A percentile compares a stretch with the other conserved stretches of the same genome.
These are phyloP conservation scores for Neolamprologus sp. DNA, from an alignment of 2,113 vertebrate species.

Conservation along the genomic window DNA sequence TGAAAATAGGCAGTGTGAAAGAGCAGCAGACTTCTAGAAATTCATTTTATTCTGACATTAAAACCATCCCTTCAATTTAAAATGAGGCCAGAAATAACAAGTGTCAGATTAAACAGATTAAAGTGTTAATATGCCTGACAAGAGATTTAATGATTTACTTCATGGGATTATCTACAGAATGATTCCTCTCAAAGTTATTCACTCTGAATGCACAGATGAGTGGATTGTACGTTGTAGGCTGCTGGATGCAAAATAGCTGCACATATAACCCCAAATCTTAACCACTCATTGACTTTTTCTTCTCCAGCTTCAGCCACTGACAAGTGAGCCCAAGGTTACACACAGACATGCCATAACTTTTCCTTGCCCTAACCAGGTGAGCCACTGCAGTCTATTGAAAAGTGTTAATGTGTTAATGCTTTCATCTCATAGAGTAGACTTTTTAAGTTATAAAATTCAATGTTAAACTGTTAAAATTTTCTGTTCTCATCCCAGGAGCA, in stretches of 20 bases:
- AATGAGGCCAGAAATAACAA: neutral
- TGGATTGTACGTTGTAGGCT: neutral
- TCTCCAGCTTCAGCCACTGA: slow-evolving; percentile 57
- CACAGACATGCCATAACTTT: neutral
- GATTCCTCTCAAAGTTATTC: neutral
- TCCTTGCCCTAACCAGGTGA: slow-evolving; percentile 63
- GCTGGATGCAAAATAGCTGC: neutral
- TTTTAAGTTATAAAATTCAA: neutral
- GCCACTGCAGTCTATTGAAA: neutral
- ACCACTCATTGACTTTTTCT: neutral
- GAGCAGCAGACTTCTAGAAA: neutral
- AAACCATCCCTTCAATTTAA: neutral
- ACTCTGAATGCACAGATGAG: neutral
- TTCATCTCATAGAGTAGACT: neutral
- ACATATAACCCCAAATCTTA: neutral
- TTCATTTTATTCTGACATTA: neutral
- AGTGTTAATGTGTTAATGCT: neutral
- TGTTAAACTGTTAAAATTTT: neutral
- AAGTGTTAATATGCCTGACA: neutral
- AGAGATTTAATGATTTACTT: slow-evolving; percentile 21
- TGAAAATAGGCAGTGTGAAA: neutral
- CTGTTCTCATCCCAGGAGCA: slow-evolving; percentile 22
- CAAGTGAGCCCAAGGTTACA: neutral
- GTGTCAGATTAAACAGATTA: neutral
- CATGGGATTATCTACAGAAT: neutral